These are phyloP conservation scores for Erethizon dorsatum DNA, from an alignment of 2,797 vertebrate genomes.

Conservation along the genomic window DNA sequence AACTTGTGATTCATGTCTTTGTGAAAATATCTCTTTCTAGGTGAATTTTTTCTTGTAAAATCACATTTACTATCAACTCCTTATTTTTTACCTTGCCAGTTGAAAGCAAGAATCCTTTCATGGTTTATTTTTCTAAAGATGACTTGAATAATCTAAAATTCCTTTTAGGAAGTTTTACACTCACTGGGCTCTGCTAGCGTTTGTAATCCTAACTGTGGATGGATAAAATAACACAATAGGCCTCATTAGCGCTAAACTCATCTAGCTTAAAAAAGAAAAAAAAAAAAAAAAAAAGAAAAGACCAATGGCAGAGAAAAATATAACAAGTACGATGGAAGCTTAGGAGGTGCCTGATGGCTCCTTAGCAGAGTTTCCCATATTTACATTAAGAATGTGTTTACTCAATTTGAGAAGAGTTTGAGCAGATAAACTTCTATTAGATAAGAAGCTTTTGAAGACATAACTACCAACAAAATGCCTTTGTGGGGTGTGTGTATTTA, in stretches of 20 bases:
- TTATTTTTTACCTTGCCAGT: background rate
- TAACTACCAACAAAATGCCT: background rate
- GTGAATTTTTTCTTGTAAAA: background rate
- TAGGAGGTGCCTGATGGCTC: background rate
- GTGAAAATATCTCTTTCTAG: background rate
- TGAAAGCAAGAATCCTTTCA: background rate
- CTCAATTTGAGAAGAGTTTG: background rate
- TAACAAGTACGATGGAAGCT: background rate
- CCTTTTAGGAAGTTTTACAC: background rate
- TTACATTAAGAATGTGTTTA: background rate
- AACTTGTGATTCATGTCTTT: background rate
- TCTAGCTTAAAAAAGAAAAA: constrained; percentile 27
- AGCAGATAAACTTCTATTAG: background rate
- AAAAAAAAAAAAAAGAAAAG: background rate
- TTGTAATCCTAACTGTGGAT: background rate
- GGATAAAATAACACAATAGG: background rate
- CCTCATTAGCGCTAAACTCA: background rate
- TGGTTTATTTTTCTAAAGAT: background rate
- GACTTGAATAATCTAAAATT: background rate
- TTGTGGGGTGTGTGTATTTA: background rate
- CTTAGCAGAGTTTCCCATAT: background rate
- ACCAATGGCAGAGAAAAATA: background rate
- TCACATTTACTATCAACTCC: background rate
- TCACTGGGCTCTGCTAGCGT: background rate
- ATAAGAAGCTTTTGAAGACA: constrained; percentile 9